Evolutionary conservation across 2,797 vertebrate genomes (phyloP).

Genomic region (Mus caroli): DNA sequence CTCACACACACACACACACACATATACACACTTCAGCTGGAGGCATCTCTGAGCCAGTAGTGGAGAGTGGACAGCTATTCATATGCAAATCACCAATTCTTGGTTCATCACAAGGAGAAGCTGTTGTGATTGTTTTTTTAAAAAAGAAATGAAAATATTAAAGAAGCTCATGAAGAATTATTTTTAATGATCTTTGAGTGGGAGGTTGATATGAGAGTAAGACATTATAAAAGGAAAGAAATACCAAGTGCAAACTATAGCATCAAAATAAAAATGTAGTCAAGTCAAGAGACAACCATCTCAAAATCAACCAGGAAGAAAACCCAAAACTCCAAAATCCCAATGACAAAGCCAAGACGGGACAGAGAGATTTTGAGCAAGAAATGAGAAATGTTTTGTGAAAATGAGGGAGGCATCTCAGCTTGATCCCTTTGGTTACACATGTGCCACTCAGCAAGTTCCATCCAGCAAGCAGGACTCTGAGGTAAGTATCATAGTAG

Average conservation of each 20-base stretch:
- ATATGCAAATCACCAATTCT: slow-evolving; percentile 25
- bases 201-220: slow-evolving; percentile 17
- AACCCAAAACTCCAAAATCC: neutral
- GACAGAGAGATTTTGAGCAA: neutral
- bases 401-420: neutral
- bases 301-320: neutral
- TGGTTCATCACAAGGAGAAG: neutral
- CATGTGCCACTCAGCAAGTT: no score
- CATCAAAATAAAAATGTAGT: slow-evolving; percentile 49
- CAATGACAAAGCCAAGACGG: neutral
- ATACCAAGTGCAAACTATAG: neutral
- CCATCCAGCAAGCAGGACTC: no score
- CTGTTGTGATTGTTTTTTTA: neutral
- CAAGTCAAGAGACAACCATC: neutral
- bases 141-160: neutral
- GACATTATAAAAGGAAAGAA: slow-evolving; percentile 54
- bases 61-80: no score
- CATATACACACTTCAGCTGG: neutral
- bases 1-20: neutral
- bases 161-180: slow-evolving; percentile 17
- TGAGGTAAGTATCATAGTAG: neutral
- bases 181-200: neutral
- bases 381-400: neutral
- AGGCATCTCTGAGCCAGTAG: no score
- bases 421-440: neutral